Evolutionary conservation across 2,797 vertebrate genomes (phyloP).

Genomic region (Miichthys miiuy): DNA sequence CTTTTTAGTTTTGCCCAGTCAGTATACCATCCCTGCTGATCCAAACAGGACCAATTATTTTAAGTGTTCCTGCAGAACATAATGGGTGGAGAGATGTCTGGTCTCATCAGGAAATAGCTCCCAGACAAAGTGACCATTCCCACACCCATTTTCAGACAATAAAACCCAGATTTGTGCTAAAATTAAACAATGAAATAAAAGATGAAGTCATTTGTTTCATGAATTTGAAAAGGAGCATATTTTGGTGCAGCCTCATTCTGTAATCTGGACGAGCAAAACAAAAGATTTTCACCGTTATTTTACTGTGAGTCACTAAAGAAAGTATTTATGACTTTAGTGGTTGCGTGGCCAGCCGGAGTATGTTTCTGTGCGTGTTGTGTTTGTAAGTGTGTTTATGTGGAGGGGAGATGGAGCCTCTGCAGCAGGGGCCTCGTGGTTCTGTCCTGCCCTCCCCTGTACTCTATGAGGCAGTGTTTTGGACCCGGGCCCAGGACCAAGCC

Average conservation of each 20-base stretch:
- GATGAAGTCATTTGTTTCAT: slow-evolving; percentile 4
- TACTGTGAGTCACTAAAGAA: slow-evolving; percentile 48
- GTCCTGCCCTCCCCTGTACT: slow-evolving; percentile 83
- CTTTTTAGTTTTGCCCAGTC: slow-evolving; percentile 50
- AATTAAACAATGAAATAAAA: slow-evolving; percentile 43
- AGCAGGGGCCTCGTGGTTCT: slow-evolving; percentile 69
- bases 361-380: slow-evolving; percentile 44
- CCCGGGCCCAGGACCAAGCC: slow-evolving; percentile 87
- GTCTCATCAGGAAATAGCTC: slow-evolving; percentile 77
- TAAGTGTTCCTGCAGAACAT: slow-evolving; percentile 73
- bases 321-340: slow-evolving; percentile 61
- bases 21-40: slow-evolving; percentile 39
- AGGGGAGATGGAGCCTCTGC: slow-evolving; percentile 59
- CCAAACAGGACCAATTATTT: slow-evolving; percentile 72
- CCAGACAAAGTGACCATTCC: slow-evolving; percentile 64
- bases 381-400: slow-evolving; percentile 60
- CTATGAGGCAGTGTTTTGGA: slow-evolving; percentile 86
- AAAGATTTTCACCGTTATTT: slow-evolving; percentile 8
- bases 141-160: slow-evolving; percentile 57
- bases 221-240: not conserved
- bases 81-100: slow-evolving; percentile 74
- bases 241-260: not conserved
- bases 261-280: not conserved
- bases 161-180: slow-evolving; percentile 34
- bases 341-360: slow-evolving; percentile 27